Conservation (phyloP, 2,113 vertebrate genomes). For the Chaenocephalus aceratus region DNA sequence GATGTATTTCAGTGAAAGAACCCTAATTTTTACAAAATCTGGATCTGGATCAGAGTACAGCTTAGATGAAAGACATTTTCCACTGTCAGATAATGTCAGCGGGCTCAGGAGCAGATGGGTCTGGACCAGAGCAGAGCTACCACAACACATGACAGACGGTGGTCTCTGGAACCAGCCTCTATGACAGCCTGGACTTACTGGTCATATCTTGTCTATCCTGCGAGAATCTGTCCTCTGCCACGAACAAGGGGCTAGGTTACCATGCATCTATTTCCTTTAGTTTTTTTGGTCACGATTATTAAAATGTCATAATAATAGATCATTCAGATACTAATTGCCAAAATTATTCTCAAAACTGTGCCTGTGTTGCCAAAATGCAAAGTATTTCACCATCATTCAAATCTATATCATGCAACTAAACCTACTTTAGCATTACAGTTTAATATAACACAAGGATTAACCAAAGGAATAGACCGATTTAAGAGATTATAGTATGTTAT, state of each 20-base stretch:
- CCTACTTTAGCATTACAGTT: background rate
- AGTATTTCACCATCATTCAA: background rate
- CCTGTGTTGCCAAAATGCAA: background rate
- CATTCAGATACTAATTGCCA: background rate
- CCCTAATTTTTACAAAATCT: constrained; percentile 3
- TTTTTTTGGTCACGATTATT: background rate
- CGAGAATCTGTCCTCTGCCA: constrained; percentile 20
- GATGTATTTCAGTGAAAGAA: constrained; percentile 13
- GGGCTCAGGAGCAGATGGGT: constrained; percentile 78
- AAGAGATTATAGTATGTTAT: background rate
- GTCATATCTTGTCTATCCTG: constrained; percentile 53
- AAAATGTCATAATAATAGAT: background rate
- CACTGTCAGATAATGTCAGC: constrained; percentile 59
- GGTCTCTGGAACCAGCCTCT: constrained; percentile 71
- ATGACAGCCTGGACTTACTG: constrained; percentile 66
- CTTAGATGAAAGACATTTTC: constrained; percentile 54
- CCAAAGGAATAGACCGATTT: background rate
- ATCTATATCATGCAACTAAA: background rate
- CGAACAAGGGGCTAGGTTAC: background rate
- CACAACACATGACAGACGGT: constrained; percentile 79
- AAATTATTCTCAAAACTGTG: background rate
- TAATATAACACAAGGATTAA: background rate
- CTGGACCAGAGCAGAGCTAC: constrained; percentile 58
- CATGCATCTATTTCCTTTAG: background rate
- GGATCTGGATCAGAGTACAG: constrained; percentile 28